These are phyloP conservation scores for Amphiprion ocellaris DNA, from an alignment of 2,113 vertebrate species.

Conservation along the genomic window DNA sequence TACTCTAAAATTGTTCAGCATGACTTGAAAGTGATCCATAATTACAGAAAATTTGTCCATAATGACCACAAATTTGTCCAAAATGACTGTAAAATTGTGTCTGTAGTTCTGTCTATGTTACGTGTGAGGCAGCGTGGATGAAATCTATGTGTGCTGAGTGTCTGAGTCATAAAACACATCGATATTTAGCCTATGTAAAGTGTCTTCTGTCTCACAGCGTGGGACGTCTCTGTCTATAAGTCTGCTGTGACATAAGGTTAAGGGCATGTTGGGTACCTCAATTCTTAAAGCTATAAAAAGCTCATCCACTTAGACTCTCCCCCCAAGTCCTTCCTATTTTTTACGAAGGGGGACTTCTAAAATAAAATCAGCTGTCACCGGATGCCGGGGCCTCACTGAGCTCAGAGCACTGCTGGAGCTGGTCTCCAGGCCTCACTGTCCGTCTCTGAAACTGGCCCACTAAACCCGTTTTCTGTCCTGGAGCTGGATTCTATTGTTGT, in stretches of 20 bases:
- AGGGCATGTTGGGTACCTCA: slow-evolving; percentile 86
- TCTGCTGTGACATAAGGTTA: slow-evolving; percentile 81
- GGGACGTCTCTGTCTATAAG: slow-evolving; percentile 58
- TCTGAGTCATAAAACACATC: slow-evolving; percentile 29
- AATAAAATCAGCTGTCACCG: slow-evolving; percentile 90
- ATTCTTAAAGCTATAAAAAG: slow-evolving; percentile 88
- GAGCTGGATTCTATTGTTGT: slow-evolving; percentile 62
- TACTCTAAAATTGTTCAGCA: too few species aligned
- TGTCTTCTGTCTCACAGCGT: slow-evolving; percentile 12
- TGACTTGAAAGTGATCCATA: too few species aligned
- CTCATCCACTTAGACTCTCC: slow-evolving; percentile 53
- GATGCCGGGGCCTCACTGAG: slow-evolving; percentile 82
- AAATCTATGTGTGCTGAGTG: neutral
- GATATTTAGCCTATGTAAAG: slow-evolving; percentile 30
- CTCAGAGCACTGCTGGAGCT: slow-evolving; percentile 86
- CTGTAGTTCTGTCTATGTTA: neutral
- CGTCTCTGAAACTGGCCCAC: slow-evolving; percentile 51
- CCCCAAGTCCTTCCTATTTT: slow-evolving; percentile 71
- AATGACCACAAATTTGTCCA: too few species aligned
- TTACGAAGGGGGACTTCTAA: slow-evolving; percentile 79
- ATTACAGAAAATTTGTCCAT: too few species aligned
- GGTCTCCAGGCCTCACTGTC: slow-evolving; percentile 87
- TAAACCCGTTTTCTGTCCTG: neutral
- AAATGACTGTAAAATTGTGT: neutral
- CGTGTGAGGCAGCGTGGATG: neutral